These are phyloP conservation scores for Neolamprologus sp. DNA, from an alignment of 2,113 vertebrate species.

Conservation along the genomic window DNA sequence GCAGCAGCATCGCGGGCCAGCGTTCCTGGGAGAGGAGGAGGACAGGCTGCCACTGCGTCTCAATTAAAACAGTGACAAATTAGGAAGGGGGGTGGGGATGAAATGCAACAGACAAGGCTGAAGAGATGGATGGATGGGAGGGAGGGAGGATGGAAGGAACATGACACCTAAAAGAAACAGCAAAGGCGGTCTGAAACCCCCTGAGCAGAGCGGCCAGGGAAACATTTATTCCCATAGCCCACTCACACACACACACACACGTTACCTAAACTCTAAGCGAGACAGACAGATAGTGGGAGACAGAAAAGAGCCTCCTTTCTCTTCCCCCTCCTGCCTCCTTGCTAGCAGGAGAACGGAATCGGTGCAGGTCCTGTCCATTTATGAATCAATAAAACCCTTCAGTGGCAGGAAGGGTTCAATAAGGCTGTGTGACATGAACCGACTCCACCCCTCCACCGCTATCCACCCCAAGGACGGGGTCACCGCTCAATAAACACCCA, in stretches of 20 bases:
- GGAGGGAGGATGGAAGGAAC: not conserved
- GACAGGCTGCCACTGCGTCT: not conserved
- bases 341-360: not conserved
- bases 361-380: not conserved
- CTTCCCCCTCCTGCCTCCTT: not conserved
- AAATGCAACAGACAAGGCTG: not conserved
- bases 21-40: not conserved
- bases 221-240: conserved; percentile 38
- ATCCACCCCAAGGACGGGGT: not conserved
- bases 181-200: conserved; percentile 3
- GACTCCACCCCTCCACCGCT: not conserved
- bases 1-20: not conserved
- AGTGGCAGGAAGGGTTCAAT: conserved; percentile 36
- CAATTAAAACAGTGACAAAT: conserved; percentile 20
- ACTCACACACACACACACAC: not conserved
- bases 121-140: not conserved
- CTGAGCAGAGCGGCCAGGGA: conserved; percentile 30
- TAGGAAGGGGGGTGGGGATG: not conserved
- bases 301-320: not conserved
- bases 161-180: conserved; percentile 21
- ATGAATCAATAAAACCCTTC: conserved; percentile 48
- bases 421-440: not conserved
- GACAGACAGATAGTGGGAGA: not conserved
- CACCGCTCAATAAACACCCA: not conserved
- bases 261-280: not conserved